Percentiles rank a stretch among this genome's conserved stretches.
Evolutionary conservation across 2,113 vertebrate genomes (phyloP).

Genomic region (Gallinago media): DNA sequence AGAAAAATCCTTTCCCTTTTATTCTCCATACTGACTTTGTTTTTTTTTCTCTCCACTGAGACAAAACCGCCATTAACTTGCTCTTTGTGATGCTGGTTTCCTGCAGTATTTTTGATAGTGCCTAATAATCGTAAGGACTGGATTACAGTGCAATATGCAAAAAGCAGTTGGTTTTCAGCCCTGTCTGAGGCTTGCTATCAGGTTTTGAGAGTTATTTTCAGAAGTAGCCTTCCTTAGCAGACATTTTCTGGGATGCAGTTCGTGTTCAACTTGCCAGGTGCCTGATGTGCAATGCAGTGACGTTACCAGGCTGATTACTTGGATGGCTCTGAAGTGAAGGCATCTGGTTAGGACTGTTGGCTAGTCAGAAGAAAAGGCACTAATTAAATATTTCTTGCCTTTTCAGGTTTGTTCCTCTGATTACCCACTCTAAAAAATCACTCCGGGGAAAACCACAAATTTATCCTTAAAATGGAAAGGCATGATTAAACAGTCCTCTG

Average conservation of each 20-base stretch:
- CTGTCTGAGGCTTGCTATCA: neutral
- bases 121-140: neutral
- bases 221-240: constrained; percentile 30
- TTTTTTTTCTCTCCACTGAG: neutral
- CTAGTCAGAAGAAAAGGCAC: neutral
- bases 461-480: neutral
- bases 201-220: constrained; percentile 15
- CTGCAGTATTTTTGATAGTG: neutral
- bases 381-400: constrained; percentile 55
- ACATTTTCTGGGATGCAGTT: constrained; percentile 37
- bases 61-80: neutral
- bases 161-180: neutral
- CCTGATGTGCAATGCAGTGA: constrained; percentile 2
- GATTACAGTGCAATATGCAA: neutral
- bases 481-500: neutral
- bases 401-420: constrained; percentile 38
- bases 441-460: neutral
- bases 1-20: neutral
- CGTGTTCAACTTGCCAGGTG: neutral
- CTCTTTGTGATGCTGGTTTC: neutral
- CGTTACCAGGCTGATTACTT: neutral
- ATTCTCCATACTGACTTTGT: neutral
- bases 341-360: constrained; percentile 25
- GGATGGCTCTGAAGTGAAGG: constrained; percentile 16
- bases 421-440: constrained; percentile 18